Evolutionary conservation across 1,140 invertebrate species (phyloP).

Genomic region (Apolygus lucorum): DNA sequence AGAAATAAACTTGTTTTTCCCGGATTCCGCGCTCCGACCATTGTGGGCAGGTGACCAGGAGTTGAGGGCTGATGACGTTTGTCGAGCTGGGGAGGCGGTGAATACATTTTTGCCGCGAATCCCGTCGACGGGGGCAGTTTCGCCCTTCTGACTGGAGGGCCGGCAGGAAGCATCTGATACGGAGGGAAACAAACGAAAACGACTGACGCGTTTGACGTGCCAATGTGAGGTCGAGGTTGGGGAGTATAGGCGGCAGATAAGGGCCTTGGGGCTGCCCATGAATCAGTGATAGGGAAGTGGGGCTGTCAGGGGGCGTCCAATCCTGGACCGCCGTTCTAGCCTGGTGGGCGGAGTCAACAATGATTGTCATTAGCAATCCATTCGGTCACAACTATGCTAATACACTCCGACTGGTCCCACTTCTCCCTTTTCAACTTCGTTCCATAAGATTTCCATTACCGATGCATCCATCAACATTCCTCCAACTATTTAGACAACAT

Average conservation of each 20-base stretch:
- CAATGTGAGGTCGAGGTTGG: not conserved
- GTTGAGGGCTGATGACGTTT: too few species aligned
- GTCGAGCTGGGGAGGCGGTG: too few species aligned
- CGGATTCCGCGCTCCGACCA: not conserved
- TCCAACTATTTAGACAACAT: too few species aligned
- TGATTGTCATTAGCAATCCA: constrained; percentile 14
- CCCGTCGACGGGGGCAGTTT: not conserved
- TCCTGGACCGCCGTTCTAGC: not conserved
- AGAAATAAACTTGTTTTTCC: not conserved
- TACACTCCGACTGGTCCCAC: not conserved
- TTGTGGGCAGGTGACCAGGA: not conserved
- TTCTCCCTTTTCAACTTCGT: too few species aligned
- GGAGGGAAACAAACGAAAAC: not conserved
- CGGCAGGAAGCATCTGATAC: not conserved
- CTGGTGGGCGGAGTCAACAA: constrained; percentile 1
- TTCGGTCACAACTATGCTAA: constrained; percentile 7
- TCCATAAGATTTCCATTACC: too few species aligned
- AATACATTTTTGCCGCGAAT: not conserved
- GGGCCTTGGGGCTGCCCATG: not conserved
- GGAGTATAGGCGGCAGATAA: not conserved
- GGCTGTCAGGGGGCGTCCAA: constrained; percentile 10
- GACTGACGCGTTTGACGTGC: not conserved
- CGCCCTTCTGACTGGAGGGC: not conserved
- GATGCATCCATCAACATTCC: too few species aligned
- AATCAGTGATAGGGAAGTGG: not conserved